Base-by-base conservation (phyloP, 2,797 vertebrate species). In the Coregonus suidteri region DNA sequence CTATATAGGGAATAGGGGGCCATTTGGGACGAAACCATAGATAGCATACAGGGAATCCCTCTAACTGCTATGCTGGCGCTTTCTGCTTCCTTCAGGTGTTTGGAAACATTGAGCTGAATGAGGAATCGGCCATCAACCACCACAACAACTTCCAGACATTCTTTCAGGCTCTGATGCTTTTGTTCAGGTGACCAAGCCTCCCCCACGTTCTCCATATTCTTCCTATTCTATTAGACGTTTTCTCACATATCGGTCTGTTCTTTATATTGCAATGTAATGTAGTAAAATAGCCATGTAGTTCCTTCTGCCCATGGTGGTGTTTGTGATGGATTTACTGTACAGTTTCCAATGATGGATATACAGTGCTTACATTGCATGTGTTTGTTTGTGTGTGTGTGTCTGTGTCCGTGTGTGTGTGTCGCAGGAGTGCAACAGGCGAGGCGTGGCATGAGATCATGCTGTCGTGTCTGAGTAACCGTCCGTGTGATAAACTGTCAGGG, bases 391-490 rank as follows among this genome's bases (percentile, higher is more conserved):
- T 56, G 53, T 68, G 37, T 69, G 34, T 69, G 6, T 62, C 76
- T 76, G 74, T 79, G 69, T 79, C 59, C 79, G 69, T 66, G 5
- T 75, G 35, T 68, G 64, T 70, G 41, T 77, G 47, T 75, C 18
- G 51, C 89, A 99, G 98, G 94, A 99, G 98, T 0, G 97, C 98
- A 47, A 99, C 98, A 0, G 98, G 98, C 2, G 98, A 99, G 87
- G 97, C 95, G 18, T 99, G 98, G 98, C 98, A 99, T 0, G 98
- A 99, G 83, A 99, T 99, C 91, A 99, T 99, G 98, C 86, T 99
- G 77, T 89, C 96, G 0, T 99, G 98, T 82, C 92, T 99, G 75
- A 96, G 96, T 71, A 93, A 94, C 83, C 93, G 91, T 51, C 87
- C 92, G 2, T 99, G 98, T 1, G 97, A 97, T 41, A 54, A 79